Evolutionary conservation across 2,113 vertebrate genomes (phyloP).

Genomic region (Promerops cafer): DNA sequence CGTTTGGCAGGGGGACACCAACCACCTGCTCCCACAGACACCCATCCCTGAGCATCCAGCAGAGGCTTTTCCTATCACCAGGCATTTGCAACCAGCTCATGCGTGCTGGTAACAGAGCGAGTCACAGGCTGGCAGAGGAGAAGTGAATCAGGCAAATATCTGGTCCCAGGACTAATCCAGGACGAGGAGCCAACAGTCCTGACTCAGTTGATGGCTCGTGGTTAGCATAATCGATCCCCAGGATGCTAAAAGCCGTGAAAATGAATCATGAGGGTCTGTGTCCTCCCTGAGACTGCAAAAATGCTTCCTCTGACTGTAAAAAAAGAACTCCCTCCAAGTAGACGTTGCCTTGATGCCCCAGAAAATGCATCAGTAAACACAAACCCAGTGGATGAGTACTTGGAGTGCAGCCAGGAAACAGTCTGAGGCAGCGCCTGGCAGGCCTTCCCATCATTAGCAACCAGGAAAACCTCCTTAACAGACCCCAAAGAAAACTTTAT

Average conservation of each 20-base stretch:
- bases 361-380: slow-evolving; percentile 28
- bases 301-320: background rate
- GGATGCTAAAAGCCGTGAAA: background rate
- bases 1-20: rapidly evolving
- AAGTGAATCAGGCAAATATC: background rate
- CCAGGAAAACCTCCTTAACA: slow-evolving; percentile 3
- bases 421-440: background rate
- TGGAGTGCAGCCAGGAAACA: slow-evolving; percentile 23
- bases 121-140: background rate
- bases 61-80: background rate
- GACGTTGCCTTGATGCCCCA: background rate
- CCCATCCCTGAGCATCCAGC: rapidly evolving
- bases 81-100: background rate
- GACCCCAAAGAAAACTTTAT: background rate
- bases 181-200: background rate
- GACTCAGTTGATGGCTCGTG: slow-evolving; percentile 15
- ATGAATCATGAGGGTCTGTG: slow-evolving; percentile 4
- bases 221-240: background rate
- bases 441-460: background rate
- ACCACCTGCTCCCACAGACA: background rate
- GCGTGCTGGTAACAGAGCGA: background rate
- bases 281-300: background rate
- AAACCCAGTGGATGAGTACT: background rate
- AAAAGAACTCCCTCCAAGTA: background rate
- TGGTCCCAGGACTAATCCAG: background rate